These are phyloP conservation scores for Lucilia cuprina DNA, from an alignment of 1,140 invertebrate genomes.

Conservation along the genomic window DNA sequence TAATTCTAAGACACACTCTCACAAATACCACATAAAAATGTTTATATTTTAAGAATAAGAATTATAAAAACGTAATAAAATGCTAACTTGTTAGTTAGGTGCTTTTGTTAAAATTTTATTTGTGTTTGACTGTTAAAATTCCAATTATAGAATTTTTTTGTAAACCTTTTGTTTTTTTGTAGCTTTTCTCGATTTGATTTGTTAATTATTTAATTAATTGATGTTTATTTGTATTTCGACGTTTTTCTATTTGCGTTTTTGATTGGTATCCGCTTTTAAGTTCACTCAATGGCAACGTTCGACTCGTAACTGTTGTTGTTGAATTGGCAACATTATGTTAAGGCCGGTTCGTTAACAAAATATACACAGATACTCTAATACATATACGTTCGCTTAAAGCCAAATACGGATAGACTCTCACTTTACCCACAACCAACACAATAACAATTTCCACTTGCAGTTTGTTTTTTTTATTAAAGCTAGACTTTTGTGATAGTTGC, in stretches of 20 bases:
- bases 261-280: neutral
- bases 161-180: neutral
- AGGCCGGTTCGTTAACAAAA: constrained; percentile 15
- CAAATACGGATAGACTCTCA: neutral
- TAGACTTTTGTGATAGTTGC: neutral
- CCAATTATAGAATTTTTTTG: neutral
- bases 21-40: neutral
- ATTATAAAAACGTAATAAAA: neutral
- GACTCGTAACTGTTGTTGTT: constrained; percentile 27
- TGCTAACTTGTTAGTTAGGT: neutral
- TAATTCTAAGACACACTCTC: neutral
- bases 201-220: neutral
- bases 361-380: neutral
- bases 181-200: neutral
- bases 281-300: constrained; percentile 31
- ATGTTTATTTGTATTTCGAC: neutral
- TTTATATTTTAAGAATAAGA: neutral
- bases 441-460: neutral
- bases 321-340: constrained; percentile 16
- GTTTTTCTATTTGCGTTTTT: neutral
- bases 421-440: neutral
- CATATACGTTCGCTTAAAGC: neutral
- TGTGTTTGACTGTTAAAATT: neutral
- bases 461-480: neutral
- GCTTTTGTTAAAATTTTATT: neutral